These are phyloP conservation scores for Maconellicoccus hirsutus DNA, from an alignment of 1,140 invertebrate species.

Conservation along the genomic window DNA sequence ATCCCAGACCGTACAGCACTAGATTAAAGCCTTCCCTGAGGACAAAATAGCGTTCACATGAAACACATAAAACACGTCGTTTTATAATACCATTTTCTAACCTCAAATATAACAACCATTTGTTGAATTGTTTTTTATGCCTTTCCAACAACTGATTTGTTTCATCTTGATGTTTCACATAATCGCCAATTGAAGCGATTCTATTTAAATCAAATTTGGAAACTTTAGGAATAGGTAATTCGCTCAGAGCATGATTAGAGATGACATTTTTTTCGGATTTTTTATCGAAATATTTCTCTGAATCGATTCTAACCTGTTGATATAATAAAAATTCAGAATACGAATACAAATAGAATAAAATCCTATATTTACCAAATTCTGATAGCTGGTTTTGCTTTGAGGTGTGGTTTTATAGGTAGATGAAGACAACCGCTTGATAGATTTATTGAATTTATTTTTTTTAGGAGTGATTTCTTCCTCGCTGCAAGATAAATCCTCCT, in stretches of 20 bases:
- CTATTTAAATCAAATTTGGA: background rate
- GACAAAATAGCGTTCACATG: background rate
- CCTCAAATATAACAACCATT: slow-evolving; percentile 12
- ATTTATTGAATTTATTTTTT: no score
- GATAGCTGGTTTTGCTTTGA: background rate
- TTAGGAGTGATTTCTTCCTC: no score
- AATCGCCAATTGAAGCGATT: background rate
- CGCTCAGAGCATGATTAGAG: background rate
- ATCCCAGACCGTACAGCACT: slow-evolving; percentile 77
- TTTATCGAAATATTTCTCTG: background rate
- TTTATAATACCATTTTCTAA: background rate
- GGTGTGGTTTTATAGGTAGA: background rate
- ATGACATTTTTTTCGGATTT: background rate
- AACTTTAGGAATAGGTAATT: background rate
- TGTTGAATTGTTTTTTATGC: background rate
- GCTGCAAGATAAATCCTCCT: no score
- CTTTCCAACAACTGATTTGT: background rate
- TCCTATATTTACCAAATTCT: background rate
- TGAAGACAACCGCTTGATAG: no score
- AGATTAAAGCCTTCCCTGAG: slow-evolving; percentile 76
- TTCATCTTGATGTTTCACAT: background rate
- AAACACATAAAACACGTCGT: background rate
- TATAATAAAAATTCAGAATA: background rate
- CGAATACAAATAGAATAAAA: background rate
- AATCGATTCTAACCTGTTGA: background rate